phyloP scores from a whole-genome alignment of 2,797 vertebrate genomes.

The Steatocranus sp. region DNA sequence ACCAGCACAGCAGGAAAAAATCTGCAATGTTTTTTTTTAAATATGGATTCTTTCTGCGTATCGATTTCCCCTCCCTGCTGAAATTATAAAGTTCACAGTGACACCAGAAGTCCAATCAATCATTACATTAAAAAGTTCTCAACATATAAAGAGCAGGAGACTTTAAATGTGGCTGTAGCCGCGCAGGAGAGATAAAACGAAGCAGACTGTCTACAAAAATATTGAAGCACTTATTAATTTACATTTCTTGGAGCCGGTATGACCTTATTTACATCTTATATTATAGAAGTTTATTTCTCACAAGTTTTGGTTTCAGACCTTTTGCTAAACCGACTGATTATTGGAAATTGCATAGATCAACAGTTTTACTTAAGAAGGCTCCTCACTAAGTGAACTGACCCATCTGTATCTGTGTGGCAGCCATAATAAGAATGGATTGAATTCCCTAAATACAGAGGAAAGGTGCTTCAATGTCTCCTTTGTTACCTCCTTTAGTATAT shows the following conservation, averaged over 20 bases:
- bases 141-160: not conserved
- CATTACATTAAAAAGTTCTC: not conserved
- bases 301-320: not conserved
- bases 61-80: not conserved
- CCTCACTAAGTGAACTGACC: not conserved
- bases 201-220: fast-evolving
- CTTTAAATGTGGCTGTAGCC: not conserved
- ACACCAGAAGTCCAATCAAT: not conserved
- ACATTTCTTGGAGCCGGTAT: not conserved
- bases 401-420: not conserved
- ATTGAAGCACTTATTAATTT: not conserved
- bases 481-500: not conserved
- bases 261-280: not conserved
- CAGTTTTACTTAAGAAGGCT: not conserved
- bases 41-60: not conserved
- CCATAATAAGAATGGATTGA: not conserved
- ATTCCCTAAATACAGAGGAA: not conserved
- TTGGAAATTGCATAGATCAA: not conserved
- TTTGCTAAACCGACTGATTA: not conserved
- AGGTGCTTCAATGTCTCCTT: fast-evolving
- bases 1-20: not conserved
- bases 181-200: not conserved
- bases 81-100: not conserved
- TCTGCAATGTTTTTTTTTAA: not conserved
- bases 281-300: not conserved